Percentiles rank a stretch among this genome's conserved stretches.
Evolutionary conservation across 1,140 invertebrate genomes (phyloP).

Genomic region (Galleria mellonella): DNA sequence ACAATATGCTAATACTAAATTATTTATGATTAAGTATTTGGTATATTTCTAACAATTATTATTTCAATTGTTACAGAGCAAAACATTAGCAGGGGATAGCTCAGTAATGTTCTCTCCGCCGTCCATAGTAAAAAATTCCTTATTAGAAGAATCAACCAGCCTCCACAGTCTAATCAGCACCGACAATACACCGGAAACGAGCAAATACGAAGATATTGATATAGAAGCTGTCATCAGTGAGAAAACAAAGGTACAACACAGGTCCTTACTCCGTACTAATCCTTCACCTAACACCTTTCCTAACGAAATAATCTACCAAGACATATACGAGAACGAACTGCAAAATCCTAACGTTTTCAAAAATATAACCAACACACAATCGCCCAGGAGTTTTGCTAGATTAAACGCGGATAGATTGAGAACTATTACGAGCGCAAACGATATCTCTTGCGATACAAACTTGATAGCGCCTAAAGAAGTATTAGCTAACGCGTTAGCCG

Average conservation of each 20-base stretch:
- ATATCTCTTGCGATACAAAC: slow-evolving; percentile 38
- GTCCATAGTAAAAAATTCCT: slow-evolving; percentile 81
- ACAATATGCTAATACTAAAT: too few relatives aligned
- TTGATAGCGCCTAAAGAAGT: slow-evolving; percentile 65
- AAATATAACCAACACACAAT: slow-evolving; percentile 55
- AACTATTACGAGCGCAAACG: slow-evolving; percentile 49
- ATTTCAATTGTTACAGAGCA: slow-evolving; percentile 80
- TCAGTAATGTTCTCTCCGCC: slow-evolving; percentile 90
- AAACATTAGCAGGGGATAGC: slow-evolving; percentile 85
- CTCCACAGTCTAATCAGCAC: slow-evolving; percentile 62
- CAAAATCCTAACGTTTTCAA: slow-evolving; percentile 37
- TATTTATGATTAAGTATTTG: too few relatives aligned
- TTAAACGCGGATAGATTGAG: slow-evolving; percentile 64
- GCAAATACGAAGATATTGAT: slow-evolving; percentile 50
- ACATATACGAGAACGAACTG: slow-evolving; percentile 22
- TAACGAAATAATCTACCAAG: slow-evolving; percentile 12
- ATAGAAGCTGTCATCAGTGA: slow-evolving; percentile 55
- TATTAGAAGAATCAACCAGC: slow-evolving; percentile 71
- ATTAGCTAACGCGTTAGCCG: slow-evolving; percentile 58
- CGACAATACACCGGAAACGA: slow-evolving; percentile 58
- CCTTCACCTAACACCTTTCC: slow-evolving; percentile 39
- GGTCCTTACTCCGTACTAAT: slow-evolving; percentile 65
- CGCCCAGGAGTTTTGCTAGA: slow-evolving; percentile 54
- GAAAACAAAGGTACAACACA: slow-evolving; percentile 73
- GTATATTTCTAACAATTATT: too few relatives aligned